Base-by-base conservation (phyloP, 2,797 vertebrate species). In the Limosa lapponica region DNA sequence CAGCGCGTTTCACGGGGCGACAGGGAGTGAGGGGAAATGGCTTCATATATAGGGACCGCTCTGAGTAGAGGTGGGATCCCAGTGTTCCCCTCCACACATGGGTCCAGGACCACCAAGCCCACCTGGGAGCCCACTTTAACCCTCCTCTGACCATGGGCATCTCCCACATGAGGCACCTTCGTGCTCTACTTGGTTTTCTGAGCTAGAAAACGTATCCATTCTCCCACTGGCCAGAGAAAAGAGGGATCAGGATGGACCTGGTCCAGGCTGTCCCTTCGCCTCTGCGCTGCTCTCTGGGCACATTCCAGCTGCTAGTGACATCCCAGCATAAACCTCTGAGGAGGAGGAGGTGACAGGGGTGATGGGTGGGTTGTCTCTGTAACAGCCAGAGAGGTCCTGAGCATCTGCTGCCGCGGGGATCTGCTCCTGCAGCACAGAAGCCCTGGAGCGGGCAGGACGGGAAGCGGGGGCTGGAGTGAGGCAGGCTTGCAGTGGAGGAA, bases 41-140 rank as follows among this genome's bases (percentile, higher is more conserved):
- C 11, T 80, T 34, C 0, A 0, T 11, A 4, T 9, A 4, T 1
- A 5, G 24, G 7, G 32, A 59, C 3, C 0, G 0, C 52, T 49
- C 55, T 1, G 18, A 59, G 57, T 37, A 61, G 69, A 58, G 77
- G 2, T 44, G 44, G 17, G 46, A 64, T 39, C 30, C 41, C 1
- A 0, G n/a, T 2, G 16, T 46, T 32, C 34, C 24, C 10, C 14
- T 64, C 10, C 2, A 0, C 24, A 1, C 5, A 6, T 4, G 1
- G 27, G 14, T 44, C 24, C 15, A 55, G 73, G 58, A 46, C 28
- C n/a, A 11, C 27, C 1, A 3, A 88, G 15, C 13, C 48, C 30
- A 19, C 5, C 37, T 12, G 34, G 14, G 6, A 58, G 37, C 15
- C 51, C 27, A 52, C 15, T 52, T 52, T 52, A 52, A 52, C 51